phyloP scores from a whole-genome alignment of 2,113 vertebrate species.

The Labeo catla region DNA sequence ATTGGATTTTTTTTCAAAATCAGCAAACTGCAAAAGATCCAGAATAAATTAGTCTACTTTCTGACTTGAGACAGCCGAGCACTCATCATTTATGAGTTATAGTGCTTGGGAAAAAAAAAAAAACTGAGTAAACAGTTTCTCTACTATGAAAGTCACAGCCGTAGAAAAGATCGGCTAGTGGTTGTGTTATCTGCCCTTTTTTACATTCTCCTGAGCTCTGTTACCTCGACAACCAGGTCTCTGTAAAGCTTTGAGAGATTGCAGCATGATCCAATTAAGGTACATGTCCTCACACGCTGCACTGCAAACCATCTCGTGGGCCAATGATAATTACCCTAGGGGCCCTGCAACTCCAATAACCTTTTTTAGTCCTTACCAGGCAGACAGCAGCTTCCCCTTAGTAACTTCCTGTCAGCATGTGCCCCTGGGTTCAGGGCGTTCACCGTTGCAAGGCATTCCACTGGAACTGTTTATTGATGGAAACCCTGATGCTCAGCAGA shows the following conservation, averaged over 20 bases:
- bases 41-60: neutral
- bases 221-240: slow-evolving; percentile 53
- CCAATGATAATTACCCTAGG: slow-evolving; percentile 57
- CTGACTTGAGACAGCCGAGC: neutral
- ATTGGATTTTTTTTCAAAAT: slow-evolving; percentile 27
- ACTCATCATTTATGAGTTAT: slow-evolving; percentile 6
- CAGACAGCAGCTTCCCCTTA: slow-evolving; percentile 39
- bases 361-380: slow-evolving; percentile 38
- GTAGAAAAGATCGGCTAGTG: slow-evolving; percentile 20
- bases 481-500: slow-evolving; percentile 31
- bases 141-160: neutral
- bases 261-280: slow-evolving; percentile 59
- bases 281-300: slow-evolving; percentile 53
- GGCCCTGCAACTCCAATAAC: slow-evolving; percentile 36
- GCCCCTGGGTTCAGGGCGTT: neutral
- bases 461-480: slow-evolving; percentile 48
- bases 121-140: slow-evolving; percentile 33
- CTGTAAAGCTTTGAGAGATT: slow-evolving; percentile 49
- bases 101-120: neutral
- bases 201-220: slow-evolving; percentile 47
- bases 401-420: slow-evolving; percentile 37
- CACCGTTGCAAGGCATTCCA: neutral
- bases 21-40: slow-evolving; percentile 18
- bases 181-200: slow-evolving; percentile 31
- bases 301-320: slow-evolving; percentile 50